Percentiles rank a stretch among this genome's conserved stretches.
Conservation (phyloP, 2,113 vertebrate genomes). For the Misgurnus anguillicaudatus region DNA sequence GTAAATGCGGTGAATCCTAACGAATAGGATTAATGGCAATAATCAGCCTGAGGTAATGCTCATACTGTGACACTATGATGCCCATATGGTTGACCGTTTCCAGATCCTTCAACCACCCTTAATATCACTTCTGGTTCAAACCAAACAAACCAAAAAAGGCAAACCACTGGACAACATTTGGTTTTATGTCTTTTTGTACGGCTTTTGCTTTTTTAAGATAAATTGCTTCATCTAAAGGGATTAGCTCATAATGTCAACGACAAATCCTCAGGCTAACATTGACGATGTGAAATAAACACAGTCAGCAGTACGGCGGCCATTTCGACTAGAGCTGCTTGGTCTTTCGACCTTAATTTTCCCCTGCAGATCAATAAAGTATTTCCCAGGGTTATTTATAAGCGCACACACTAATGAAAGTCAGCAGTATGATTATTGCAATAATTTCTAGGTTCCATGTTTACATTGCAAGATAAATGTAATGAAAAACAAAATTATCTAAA, state of each 20-base stretch:
- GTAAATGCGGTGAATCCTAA: too few species aligned
- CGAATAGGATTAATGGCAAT: neutral
- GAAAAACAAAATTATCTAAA: too few species aligned
- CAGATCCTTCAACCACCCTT: too few species aligned
- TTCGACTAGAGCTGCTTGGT: slow-evolving; percentile 2
- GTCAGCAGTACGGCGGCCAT: slow-evolving; percentile 34
- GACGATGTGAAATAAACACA: slow-evolving; percentile 21
- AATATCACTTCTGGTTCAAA: too few species aligned
- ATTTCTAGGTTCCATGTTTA: too few species aligned
- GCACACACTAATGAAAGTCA: neutral
- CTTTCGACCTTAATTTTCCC: slow-evolving; percentile 14
- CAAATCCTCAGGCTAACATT: slow-evolving; percentile 27
- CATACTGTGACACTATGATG: neutral
- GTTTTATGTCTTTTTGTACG: neutral
- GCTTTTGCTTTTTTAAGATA: slow-evolving; percentile 3
- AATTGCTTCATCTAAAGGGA: slow-evolving; percentile 18
- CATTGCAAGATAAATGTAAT: too few species aligned
- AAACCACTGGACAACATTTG: neutral
- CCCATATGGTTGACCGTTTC: neutral
- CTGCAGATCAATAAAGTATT: slow-evolving; percentile 29
- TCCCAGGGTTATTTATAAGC: neutral
- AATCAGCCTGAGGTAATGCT: neutral
- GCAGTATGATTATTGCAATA: neutral
- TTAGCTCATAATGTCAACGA: slow-evolving; percentile 25
- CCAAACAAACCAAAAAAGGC: too few species aligned